These are phyloP conservation scores for Eurosta solidaginis DNA, from an alignment of 1,140 invertebrate genomes.

Conservation along the genomic window DNA sequence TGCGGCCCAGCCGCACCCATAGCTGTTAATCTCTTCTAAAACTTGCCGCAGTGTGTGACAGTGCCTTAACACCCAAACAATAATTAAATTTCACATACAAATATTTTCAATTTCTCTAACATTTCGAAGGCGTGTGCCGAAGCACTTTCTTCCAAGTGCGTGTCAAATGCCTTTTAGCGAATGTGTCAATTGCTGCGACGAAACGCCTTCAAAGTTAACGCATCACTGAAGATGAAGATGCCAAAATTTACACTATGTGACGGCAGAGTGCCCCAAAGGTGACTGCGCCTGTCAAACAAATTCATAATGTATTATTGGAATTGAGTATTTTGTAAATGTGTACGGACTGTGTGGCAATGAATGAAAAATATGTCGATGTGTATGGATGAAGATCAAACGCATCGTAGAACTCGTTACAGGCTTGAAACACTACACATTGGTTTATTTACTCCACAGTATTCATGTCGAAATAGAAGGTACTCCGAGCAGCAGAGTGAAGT, in stretches of 20 bases:
- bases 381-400: not conserved
- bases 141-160: conserved; percentile 17
- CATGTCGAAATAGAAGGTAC: no score
- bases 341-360: not conserved
- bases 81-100: not conserved
- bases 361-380: not conserved
- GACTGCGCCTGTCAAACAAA: conserved; percentile 17
- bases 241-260: not conserved
- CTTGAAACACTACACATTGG: no score
- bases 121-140: conserved; percentile 6
- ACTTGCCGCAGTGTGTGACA: not conserved
- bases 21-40: not conserved
- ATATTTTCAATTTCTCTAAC: conserved; percentile 17
- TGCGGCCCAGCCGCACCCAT: not conserved
- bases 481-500: no score
- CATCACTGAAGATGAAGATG: conserved; percentile 5
- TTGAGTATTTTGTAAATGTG: not conserved
- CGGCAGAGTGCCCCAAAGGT: not conserved
- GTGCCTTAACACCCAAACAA: not conserved
- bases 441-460: no score
- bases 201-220: conserved; percentile 1
- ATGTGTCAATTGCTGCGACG: conserved; percentile 8
- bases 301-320: not conserved
- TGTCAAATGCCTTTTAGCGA: conserved; percentile 21
- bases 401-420: no score